A percentile compares a stretch with the other conserved stretches of the same genome.
Evolutionary conservation across 2,797 vertebrate species (phyloP).

Genomic region (Acrossocheilus fasciatus): DNA sequence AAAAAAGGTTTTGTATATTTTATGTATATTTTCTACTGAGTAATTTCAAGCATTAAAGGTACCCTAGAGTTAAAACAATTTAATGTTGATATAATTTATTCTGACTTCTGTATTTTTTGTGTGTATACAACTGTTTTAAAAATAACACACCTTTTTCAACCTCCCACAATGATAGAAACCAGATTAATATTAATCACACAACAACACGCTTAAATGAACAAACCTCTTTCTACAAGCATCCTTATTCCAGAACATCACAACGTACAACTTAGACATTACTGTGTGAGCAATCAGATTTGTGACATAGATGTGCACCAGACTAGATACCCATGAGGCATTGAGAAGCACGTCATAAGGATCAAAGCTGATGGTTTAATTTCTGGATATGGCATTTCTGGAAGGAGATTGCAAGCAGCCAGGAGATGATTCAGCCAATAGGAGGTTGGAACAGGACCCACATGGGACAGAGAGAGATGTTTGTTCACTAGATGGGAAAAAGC

Average conservation of each 20-base stretch:
- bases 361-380: constrained; percentile 5
- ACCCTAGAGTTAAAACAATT: not conserved
- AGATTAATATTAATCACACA: not conserved
- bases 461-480: constrained; percentile 37
- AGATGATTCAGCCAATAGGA: constrained; percentile 17
- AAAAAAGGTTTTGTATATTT: not conserved
- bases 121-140: not conserved
- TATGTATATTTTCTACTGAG: no score
- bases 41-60: not conserved
- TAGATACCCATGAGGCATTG: not conserved
- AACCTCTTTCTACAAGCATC: not conserved
- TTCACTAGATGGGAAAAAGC: constrained; percentile 40
- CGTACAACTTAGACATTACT: not conserved
- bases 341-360: not conserved
- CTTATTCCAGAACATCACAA: not conserved
- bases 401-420: not conserved
- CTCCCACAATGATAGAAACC: not conserved
- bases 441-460: not conserved
- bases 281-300: not conserved
- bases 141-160: not conserved
- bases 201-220: not conserved
- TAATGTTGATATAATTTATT: not conserved
- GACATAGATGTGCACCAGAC: constrained; percentile 6
- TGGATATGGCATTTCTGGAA: constrained; percentile 10
- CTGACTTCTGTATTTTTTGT: not conserved